Percentiles rank a stretch among this genome's conserved stretches.
phyloP scores from a whole-genome alignment of 2,797 vertebrate genomes.

The Galaxias olidus region DNA sequence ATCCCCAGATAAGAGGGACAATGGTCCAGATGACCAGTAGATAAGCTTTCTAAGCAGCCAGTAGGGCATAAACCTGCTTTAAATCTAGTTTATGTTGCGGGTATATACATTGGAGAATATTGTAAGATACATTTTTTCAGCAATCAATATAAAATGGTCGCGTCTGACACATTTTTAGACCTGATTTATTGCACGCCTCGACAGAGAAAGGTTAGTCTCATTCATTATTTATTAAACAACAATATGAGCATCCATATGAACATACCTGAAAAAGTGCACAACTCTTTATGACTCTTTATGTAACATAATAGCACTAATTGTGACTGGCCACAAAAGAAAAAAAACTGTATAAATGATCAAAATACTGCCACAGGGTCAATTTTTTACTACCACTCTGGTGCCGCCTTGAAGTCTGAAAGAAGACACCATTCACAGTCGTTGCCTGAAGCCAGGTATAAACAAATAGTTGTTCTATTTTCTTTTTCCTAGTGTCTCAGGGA shows the following conservation, averaged over 20 bases:
- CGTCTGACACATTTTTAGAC: constrained; percentile 43
- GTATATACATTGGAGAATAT: neutral
- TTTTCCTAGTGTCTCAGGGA: constrained; percentile 39
- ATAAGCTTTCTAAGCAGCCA: constrained; percentile 54
- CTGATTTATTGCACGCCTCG: constrained; percentile 60
- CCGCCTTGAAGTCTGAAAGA: constrained; percentile 69
- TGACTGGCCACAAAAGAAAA: constrained; percentile 48
- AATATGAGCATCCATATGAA: neutral
- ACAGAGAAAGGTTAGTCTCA: constrained; percentile 31
- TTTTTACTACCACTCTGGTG: constrained; percentile 55
- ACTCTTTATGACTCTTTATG: neutral
- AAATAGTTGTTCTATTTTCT: constrained; percentile 67
- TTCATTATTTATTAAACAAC: constrained; percentile 60
- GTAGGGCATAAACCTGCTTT: neutral
- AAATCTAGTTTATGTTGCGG: neutral
- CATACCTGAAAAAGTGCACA: constrained; percentile 16
- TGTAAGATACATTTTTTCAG: neutral
- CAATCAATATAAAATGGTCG: constrained; percentile 24
- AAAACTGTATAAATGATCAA: constrained; percentile 43
- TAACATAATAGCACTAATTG: neutral
- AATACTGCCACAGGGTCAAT: constrained; percentile 45
- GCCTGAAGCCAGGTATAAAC: constrained; percentile 66
- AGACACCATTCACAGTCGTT: constrained; percentile 55
- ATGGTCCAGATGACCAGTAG: constrained; percentile 69
- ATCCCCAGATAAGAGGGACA: constrained; percentile 69